Percentiles rank a stretch among this genome's conserved stretches.
Conservation (phyloP, 2,797 vertebrate species). For the Scolopax bukidnonensis region DNA sequence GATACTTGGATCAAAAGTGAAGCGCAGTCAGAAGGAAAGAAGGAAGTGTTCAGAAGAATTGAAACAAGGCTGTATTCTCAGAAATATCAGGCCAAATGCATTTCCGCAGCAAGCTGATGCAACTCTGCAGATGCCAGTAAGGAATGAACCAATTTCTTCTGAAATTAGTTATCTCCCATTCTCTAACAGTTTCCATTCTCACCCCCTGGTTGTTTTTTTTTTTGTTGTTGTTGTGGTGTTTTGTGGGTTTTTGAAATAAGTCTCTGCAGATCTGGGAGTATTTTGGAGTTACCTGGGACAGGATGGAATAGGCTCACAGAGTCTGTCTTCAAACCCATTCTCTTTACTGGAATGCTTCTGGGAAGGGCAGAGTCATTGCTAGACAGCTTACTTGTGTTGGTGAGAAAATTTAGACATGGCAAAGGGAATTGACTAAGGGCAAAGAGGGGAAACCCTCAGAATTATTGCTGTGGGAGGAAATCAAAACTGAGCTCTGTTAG, state of each 20-base stretch:
- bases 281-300: background rate
- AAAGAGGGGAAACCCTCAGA: background rate
- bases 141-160: slow-evolving; percentile 5
- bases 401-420: background rate
- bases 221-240: background rate
- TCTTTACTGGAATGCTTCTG: background rate
- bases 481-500: background rate
- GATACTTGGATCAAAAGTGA: slow-evolving; percentile 27
- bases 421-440: background rate
- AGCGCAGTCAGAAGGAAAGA: slow-evolving; percentile 44
- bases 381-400: background rate
- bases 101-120: background rate
- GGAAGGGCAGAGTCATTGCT: background rate
- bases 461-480: background rate
- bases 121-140: slow-evolving; percentile 27
- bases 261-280: background rate
- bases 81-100: slow-evolving; percentile 29
- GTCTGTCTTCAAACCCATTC: background rate
- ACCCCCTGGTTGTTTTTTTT: no score
- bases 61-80: slow-evolving; percentile 37
- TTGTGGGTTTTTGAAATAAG: background rate
- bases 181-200: background rate
- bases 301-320: background rate
- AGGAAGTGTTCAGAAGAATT: slow-evolving; percentile 41
- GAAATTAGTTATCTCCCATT: slow-evolving; percentile 31